Evolutionary conservation across 2,113 vertebrate genomes (phyloP).

Genomic region (Microtus pennsylvanicus): DNA sequence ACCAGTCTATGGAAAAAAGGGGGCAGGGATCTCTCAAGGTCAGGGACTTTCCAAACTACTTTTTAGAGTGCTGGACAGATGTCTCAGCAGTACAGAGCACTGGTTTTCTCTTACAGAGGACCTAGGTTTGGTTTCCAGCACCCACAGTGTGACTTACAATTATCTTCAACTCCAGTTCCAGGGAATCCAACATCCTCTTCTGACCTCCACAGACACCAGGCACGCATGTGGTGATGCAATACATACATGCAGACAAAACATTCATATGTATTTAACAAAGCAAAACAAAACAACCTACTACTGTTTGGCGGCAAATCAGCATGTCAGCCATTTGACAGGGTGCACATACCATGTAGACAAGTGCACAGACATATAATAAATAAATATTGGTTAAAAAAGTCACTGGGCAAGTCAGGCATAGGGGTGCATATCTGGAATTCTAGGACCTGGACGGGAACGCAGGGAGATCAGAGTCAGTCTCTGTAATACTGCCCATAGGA

Average conservation of each 20-base stretch:
- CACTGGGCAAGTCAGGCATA: not conserved
- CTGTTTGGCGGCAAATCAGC: not conserved
- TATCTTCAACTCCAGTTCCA: not conserved
- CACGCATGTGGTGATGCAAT: no score
- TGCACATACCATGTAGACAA: not conserved
- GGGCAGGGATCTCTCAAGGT: no score
- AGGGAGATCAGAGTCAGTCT: not conserved
- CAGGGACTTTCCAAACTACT: not conserved
- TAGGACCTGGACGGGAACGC: not conserved
- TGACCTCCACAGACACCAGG: not conserved
- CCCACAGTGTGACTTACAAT: not conserved
- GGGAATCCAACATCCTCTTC: not conserved
- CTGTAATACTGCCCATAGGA: not conserved
- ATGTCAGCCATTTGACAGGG: not conserved
- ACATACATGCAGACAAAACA: not conserved
- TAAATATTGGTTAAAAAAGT: conserved; percentile 74
- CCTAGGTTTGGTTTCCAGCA: not conserved
- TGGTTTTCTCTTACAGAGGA: not conserved
- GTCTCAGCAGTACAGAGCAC: not conserved
- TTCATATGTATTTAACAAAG: not conserved
- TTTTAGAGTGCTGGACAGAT: not conserved
- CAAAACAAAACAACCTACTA: not conserved
- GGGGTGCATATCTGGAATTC: not conserved
- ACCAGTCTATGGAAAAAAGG: not conserved
- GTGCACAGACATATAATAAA: not conserved